Percentiles rank a stretch among this genome's conserved stretches.
phyloP scores from a whole-genome alignment of 2,797 vertebrate genomes.

The Calcarius lapponicus region DNA sequence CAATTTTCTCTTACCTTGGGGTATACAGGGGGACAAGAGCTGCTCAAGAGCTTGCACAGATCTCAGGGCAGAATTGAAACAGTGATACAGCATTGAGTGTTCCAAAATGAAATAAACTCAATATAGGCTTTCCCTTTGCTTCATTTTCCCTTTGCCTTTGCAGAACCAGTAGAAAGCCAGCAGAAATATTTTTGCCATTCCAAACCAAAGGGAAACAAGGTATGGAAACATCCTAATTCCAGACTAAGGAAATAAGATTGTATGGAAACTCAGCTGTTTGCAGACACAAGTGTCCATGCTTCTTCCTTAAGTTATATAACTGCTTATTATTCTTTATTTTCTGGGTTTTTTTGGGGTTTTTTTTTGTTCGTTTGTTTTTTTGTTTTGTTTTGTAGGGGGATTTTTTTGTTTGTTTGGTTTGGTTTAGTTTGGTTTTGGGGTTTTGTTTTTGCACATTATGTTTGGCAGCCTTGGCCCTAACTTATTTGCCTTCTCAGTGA shows the following conservation, averaged over 20 bases:
- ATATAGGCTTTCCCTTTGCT: background rate
- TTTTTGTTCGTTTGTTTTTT: too few species aligned
- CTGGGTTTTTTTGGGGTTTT: fast-evolving
- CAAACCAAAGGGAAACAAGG: background rate
- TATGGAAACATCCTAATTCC: background rate
- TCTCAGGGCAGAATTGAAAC: background rate
- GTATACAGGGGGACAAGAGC: background rate
- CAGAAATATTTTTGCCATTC: background rate
- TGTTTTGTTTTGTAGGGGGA: background rate
- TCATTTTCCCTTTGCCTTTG: background rate
- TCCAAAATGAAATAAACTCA: background rate
- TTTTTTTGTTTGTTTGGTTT: background rate
- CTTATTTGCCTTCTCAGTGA: background rate
- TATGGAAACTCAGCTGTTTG: background rate
- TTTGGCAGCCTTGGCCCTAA: background rate
- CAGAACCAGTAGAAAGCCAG: background rate
- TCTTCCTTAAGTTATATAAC: background rate
- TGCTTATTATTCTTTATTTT: background rate
- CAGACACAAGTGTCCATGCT: background rate
- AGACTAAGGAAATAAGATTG: background rate
- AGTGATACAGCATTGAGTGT: background rate
- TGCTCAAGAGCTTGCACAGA: background rate
- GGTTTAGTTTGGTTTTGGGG: background rate
- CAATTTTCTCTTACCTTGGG: background rate
- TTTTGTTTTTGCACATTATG: background rate